A percentile compares a stretch with the other conserved stretches of the same genome.
phyloP scores from a whole-genome alignment of 2,113 vertebrate genomes.

The Callospermophilus lateralis region DNA sequence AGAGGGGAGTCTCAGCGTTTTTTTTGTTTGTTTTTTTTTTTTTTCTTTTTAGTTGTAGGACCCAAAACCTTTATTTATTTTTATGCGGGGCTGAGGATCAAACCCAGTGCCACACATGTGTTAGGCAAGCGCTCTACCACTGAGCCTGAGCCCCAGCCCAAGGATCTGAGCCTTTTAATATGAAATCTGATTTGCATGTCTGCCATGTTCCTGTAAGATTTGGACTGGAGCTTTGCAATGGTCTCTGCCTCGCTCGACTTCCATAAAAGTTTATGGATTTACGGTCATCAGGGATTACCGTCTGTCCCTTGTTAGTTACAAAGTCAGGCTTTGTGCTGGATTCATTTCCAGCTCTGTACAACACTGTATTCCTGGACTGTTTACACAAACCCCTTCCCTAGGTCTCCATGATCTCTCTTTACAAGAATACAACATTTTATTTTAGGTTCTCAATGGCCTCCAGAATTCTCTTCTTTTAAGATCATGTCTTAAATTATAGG shows the following conservation, averaged over 20 bases:
- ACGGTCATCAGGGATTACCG: background rate
- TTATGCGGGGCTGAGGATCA: too few relatives aligned
- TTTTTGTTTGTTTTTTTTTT: too few relatives aligned
- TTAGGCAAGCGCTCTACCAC: too few relatives aligned
- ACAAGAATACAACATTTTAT: background rate
- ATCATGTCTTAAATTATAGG: background rate
- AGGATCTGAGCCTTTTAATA: background rate
- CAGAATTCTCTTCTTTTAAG: constrained; percentile 48
- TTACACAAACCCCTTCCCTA: background rate
- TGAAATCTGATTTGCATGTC: background rate
- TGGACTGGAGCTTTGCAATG: background rate
- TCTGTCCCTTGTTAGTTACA: background rate
- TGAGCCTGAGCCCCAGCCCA: too few relatives aligned
- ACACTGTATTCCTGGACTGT: background rate
- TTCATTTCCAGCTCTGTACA: background rate
- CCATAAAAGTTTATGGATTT: background rate
- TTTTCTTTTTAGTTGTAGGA: too few relatives aligned
- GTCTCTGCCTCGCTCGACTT: background rate
- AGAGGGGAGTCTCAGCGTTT: background rate
- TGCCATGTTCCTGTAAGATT: background rate
- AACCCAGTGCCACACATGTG: too few relatives aligned
- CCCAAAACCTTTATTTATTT: too few relatives aligned
- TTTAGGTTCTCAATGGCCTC: background rate
- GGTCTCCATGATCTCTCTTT: background rate
- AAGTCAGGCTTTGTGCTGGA: constrained; percentile 18